Conservation (phyloP, 23 tunicate species). For the Oikopleura albicans region DNA sequence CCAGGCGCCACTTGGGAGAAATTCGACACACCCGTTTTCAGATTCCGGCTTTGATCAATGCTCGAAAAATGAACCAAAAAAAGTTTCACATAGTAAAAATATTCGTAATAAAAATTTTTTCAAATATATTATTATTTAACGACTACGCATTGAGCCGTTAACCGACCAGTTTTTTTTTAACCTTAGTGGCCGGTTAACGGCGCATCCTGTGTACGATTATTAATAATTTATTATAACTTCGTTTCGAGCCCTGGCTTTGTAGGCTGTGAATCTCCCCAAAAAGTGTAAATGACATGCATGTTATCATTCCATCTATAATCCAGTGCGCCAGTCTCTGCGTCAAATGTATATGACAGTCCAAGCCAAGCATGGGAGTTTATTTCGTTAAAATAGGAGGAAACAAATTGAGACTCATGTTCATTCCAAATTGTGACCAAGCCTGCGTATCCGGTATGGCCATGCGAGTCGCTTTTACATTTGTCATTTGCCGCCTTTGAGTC, state of each 20-base stretch:
- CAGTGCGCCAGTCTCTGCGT: background rate
- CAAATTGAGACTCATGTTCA: constrained; percentile 16
- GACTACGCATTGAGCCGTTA: too few relatives aligned
- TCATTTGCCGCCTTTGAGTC: background rate
- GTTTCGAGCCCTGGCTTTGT: too few relatives aligned
- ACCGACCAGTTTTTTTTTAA: too few relatives aligned
- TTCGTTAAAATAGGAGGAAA: background rate
- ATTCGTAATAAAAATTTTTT: background rate
- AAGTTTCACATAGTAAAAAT: too few relatives aligned
- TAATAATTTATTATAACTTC: too few relatives aligned
- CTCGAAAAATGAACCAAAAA: too few relatives aligned
- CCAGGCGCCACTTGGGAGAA: background rate
- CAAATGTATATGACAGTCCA: background rate
- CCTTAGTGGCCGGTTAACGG: too few relatives aligned
- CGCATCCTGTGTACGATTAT: too few relatives aligned
- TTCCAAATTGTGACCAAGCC: background rate
- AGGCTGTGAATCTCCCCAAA: too few relatives aligned
- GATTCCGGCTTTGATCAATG: too few relatives aligned
- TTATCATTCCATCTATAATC: background rate
- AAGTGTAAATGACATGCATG: background rate
- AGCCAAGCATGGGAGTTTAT: background rate
- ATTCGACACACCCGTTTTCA: background rate
- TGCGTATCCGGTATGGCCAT: background rate
- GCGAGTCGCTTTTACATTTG: background rate
- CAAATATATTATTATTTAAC: too few relatives aligned